Percentiles rank a stretch among this genome's conserved stretches.
Conservation (phyloP, 2,113 vertebrate species). For the Amazona guildingii region DNA sequence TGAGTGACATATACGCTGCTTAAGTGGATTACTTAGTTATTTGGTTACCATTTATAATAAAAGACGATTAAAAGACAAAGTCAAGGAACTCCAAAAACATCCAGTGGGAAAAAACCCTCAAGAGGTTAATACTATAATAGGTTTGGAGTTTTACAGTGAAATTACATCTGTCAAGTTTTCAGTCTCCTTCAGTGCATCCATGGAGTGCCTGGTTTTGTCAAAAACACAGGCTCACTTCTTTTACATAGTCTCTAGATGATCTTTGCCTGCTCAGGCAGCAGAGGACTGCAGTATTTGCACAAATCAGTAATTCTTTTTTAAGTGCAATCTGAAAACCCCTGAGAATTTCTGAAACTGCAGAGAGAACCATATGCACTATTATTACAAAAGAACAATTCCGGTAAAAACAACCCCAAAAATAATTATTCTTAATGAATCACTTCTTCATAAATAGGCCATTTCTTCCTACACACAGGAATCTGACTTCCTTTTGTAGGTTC, state of each 20-base stretch:
- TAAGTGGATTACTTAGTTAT: constrained; percentile 36
- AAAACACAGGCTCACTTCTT: neutral
- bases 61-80: constrained; percentile 35
- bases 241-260: neutral
- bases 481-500: neutral
- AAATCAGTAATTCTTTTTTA: neutral
- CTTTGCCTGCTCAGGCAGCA: neutral
- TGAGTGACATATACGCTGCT: neutral
- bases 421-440: neutral
- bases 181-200: neutral
- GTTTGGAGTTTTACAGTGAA: neutral
- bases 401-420: neutral
- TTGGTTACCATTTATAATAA: constrained; percentile 22
- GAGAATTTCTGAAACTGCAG: neutral
- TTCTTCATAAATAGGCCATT: neutral
- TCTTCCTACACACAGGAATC: neutral
- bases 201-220: neutral
- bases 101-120: neutral
- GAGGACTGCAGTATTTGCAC: neutral
- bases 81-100: neutral
- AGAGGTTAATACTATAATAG: constrained; percentile 2
- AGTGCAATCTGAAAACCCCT: neutral
- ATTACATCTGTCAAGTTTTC: neutral
- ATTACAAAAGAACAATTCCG: neutral
- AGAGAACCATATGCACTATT: neutral